A percentile compares a stretch with the other conserved stretches of the same genome.
phyloP scores from a whole-genome alignment of 1,140 invertebrate species.

The Reticulitermes speratus region DNA sequence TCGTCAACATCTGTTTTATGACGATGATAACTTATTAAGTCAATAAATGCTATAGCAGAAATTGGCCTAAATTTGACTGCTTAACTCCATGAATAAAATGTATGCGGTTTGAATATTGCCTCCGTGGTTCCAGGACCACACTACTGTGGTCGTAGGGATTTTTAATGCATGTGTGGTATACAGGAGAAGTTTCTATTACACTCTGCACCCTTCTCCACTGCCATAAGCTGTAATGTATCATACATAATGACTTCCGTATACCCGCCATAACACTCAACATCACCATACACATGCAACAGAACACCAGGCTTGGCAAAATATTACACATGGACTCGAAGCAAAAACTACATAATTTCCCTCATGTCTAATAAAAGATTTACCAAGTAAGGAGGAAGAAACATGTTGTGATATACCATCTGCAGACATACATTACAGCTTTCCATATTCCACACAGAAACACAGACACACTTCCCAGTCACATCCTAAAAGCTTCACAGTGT shows the following conservation, averaged over 20 bases:
- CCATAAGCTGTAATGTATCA: neutral
- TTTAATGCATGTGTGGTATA: neutral
- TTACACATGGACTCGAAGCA: neutral
- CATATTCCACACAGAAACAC: too few relatives aligned
- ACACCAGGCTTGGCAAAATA: neutral
- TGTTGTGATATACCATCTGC: too few relatives aligned
- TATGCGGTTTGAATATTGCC: neutral
- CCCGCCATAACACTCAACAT: neutral
- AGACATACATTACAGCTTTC: too few relatives aligned
- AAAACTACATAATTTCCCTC: neutral
- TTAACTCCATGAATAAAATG: neutral
- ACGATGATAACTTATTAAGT: neutral
- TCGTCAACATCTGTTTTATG: too few relatives aligned
- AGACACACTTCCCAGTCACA: too few relatives aligned
- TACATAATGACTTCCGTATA: neutral
- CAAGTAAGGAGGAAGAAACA: neutral
- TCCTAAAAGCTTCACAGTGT: too few relatives aligned
- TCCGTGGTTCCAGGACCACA: neutral
- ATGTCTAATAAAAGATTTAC: neutral
- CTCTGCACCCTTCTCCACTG: neutral
- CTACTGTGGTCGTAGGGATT: neutral
- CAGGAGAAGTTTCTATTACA: neutral
- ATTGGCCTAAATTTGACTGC: neutral
- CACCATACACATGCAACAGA: neutral
- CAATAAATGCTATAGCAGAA: neutral